These are phyloP conservation scores for Acanthurus lineatus DNA, from an alignment of 2,797 vertebrate species.

Conservation along the genomic window DNA sequence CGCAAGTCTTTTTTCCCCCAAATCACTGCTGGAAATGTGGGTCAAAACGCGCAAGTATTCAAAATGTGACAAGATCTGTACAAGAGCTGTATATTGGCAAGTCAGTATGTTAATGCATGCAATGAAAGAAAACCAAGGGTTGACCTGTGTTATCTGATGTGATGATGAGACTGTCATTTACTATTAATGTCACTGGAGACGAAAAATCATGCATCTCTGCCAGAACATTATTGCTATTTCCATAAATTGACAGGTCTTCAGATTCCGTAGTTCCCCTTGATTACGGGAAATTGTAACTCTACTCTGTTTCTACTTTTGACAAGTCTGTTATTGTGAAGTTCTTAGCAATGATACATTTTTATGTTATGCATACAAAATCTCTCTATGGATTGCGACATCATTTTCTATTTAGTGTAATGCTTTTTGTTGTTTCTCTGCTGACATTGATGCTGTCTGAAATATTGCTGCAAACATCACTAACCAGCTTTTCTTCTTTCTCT, in stretches of 20 bases:
- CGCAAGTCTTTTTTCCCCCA: neutral
- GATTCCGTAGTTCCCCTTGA: conserved; percentile 23
- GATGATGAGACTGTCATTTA: conserved; percentile 21
- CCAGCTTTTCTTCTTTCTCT: conserved; percentile 45
- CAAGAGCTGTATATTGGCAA: conserved; percentile 11
- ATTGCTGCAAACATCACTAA: conserved; percentile 61
- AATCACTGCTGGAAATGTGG: conserved; percentile 18
- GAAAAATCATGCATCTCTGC: conserved; percentile 6
- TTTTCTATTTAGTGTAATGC: conserved; percentile 34
- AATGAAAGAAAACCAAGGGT: conserved; percentile 17
- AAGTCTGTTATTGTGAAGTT: conserved; percentile 20
- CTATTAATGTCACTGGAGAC: conserved; percentile 33
- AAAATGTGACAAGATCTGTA: conserved; percentile 20
- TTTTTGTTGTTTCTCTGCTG: conserved; percentile 45
- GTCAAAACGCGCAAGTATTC: conserved; percentile 22
- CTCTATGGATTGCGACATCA: neutral
- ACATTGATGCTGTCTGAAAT: conserved; percentile 40
- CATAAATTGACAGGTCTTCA: conserved; percentile 9
- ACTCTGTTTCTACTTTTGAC: conserved; percentile 17
- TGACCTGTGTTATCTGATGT: conserved; percentile 42
- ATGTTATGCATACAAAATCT: conserved; percentile 6
- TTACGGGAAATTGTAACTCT: neutral
- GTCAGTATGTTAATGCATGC: conserved; percentile 30
- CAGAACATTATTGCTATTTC: conserved; percentile 27
- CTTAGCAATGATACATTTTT: conserved; percentile 3